These are phyloP conservation scores for Capricornis sumatraensis DNA, from an alignment of 2,113 vertebrate species.

Conservation along the genomic window DNA sequence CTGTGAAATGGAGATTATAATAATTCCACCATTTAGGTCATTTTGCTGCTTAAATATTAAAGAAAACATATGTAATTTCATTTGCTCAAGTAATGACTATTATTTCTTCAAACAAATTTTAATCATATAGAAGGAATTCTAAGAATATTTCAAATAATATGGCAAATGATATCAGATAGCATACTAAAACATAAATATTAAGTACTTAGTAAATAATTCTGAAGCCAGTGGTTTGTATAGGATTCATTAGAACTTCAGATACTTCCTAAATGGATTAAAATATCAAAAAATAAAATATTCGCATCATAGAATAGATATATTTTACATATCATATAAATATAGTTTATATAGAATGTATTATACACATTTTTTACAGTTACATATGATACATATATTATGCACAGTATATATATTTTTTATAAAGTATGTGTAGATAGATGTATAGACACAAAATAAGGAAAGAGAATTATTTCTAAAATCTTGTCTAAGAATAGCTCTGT, in stretches of 20 bases:
- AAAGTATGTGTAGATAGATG: neutral
- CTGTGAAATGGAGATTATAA: neutral
- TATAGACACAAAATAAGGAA: neutral
- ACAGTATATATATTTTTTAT: neutral
- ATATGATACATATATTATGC: neutral
- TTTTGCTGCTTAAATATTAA: neutral
- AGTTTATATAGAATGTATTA: neutral
- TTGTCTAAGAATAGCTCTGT: neutral
- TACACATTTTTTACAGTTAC: neutral
- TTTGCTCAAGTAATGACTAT: neutral
- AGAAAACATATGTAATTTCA: neutral
- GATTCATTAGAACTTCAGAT: neutral
- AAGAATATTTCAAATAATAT: neutral
- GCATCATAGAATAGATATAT: neutral
- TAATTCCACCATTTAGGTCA: neutral
- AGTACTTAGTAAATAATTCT: neutral
- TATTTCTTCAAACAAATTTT: neutral
- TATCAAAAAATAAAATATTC: neutral
- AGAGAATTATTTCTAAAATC: conserved; percentile 3
- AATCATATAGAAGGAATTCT: neutral
- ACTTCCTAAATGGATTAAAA: neutral
- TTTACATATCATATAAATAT: neutral
- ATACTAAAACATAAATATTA: neutral
- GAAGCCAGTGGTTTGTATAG: neutral
- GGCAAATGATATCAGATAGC: neutral